Base-by-base conservation (phyloP, 2,888 invertebrate species). In the Eristalis intricaria region DNA sequence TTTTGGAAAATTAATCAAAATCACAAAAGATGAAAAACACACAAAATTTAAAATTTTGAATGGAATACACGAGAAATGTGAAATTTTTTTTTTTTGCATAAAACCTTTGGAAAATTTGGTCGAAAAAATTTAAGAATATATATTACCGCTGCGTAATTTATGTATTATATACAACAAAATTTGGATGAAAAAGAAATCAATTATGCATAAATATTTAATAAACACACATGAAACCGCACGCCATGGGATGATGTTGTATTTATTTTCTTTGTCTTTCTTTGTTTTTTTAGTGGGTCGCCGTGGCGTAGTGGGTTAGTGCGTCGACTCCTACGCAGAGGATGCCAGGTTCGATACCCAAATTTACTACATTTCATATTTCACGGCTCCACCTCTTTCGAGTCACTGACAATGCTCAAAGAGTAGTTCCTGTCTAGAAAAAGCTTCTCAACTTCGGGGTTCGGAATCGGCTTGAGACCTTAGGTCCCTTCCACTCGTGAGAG, bases 141-240 rank as follows among this genome's bases (percentile, higher is more conserved):
- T 8, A 50, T 86, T 83, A 86, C 86, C 68, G 74, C 66, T 71
- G 78, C 13, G 78, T 86, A 86, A 78, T 88, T 76, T 66, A 43
- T 81, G 84, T 85, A 84, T 88, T 84, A 84, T 86, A 78, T 78
- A 78, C 79, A 86, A 75, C 78, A 76, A 87, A 76, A 75, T 80
- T 84, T 87, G 66, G 73, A 84, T 69, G 79, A 76, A 79, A 65
- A 75, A 32, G 32, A 83, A 84, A 80, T 73, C 35, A 83, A 84
- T 80, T 87, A 86, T 83, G 78, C 82, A 86, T 86, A 86, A 78
- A 86, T 86, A 86, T 83, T 79, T 78, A 86, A 86, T 83, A 83
- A 86, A 86, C 82, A 86, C 77, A 85, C 70, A 86, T 82, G 73
- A 78, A 86, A 86, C 66, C 75, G 76, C 76, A 84, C 13, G 15